Evolutionary conservation across 2,888 invertebrate genomes (phyloP).

Genomic region (Chrysolina haemoptera): DNA sequence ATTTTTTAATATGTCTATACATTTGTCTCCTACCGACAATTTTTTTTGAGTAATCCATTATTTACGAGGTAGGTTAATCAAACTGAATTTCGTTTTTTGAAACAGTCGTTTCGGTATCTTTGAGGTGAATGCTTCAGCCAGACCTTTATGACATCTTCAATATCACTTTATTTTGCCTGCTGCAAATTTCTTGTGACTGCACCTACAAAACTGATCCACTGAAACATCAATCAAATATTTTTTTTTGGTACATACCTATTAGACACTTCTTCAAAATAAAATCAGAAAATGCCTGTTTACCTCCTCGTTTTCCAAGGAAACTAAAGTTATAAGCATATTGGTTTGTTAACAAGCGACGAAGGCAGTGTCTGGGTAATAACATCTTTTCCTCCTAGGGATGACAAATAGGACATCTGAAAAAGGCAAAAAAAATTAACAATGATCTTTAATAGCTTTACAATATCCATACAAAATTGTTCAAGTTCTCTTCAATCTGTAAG

Average conservation of each 20-base stretch:
- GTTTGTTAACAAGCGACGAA: slow-evolving; percentile 5
- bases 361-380: neutral
- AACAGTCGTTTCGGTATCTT: slow-evolving; percentile 8
- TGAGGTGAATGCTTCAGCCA: slow-evolving; percentile 20
- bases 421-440: neutral
- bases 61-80: slow-evolving; percentile 8
- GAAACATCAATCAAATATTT: neutral
- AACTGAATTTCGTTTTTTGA: neutral
- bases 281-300: slow-evolving; percentile 27
- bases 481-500: neutral
- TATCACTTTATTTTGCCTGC: neutral
- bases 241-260: neutral
- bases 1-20: slow-evolving; percentile 12
- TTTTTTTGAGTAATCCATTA: slow-evolving; percentile 18
- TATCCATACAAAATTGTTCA: neutral
- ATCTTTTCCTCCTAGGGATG: slow-evolving; percentile 5
- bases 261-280: slow-evolving; percentile 27
- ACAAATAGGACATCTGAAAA: slow-evolving; percentile 13
- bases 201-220: slow-evolving; percentile 1
- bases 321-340: slow-evolving; percentile 21
- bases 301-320: slow-evolving; percentile 18
- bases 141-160: slow-evolving; percentile 6
- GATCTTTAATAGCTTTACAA: too few relatives aligned
- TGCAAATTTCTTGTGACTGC: slow-evolving; percentile 9
- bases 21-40: slow-evolving; percentile 19